Percentiles rank a stretch among this genome's conserved stretches.
phyloP scores from a whole-genome alignment of 2,113 vertebrate genomes.

The Stegastes partitus region DNA sequence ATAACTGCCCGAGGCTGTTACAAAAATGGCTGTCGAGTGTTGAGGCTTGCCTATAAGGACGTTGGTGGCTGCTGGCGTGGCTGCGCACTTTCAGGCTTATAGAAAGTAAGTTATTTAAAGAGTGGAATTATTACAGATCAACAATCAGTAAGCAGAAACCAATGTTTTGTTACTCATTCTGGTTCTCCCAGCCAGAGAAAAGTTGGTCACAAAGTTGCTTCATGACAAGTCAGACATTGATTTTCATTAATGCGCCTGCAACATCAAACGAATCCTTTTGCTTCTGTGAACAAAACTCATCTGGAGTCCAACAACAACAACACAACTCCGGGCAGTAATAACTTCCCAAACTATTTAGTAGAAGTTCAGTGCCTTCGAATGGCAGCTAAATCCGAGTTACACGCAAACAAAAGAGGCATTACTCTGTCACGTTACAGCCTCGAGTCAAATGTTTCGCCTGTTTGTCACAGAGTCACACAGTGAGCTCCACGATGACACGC shows the following conservation, averaged over 20 bases:
- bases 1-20: too few species aligned
- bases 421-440: constrained; percentile 32
- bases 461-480: constrained; percentile 46
- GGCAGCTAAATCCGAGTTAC: constrained; percentile 16
- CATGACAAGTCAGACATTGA: neutral
- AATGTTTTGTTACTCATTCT: neutral
- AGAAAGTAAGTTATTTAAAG: constrained; percentile 14
- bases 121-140: constrained; percentile 46
- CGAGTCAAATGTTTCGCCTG: constrained; percentile 53
- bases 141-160: neutral
- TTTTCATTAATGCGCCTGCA: neutral
- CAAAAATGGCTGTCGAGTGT: too few species aligned
- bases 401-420: constrained; percentile 42
- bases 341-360: constrained; percentile 64
- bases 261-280: constrained; percentile 28
- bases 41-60: too few species aligned
- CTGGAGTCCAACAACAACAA: constrained; percentile 17
- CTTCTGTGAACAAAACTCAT: neutral
- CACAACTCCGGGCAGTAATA: constrained; percentile 20
- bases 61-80: neutral
- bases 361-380: constrained; percentile 57
- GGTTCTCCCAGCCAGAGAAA: constrained; percentile 1
- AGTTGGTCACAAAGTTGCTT: neutral
- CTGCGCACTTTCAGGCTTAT: constrained; percentile 23
- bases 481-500: neutral